Conservation (phyloP, 2,113 vertebrate genomes). For the Callaeas wilsoni region DNA sequence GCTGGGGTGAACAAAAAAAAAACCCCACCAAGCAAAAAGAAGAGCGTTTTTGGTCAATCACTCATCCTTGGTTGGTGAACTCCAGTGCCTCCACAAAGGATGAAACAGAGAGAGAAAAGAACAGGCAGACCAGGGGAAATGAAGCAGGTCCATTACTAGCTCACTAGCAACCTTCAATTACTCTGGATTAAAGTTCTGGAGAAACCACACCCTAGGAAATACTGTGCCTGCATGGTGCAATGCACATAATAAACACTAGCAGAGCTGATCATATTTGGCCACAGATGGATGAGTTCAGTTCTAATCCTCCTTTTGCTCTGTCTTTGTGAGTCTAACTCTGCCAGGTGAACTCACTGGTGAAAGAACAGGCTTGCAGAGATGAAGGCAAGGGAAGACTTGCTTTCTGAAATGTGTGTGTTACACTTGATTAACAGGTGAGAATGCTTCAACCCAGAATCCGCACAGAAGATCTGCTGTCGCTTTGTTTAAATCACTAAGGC, state of each 20-base stretch:
- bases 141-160: neutral
- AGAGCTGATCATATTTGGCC: neutral
- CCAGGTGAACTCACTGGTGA: neutral
- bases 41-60: neutral
- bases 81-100: neutral
- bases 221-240: neutral
- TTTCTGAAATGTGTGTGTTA: neutral
- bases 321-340: neutral
- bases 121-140: accelerated
- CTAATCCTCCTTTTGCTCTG: neutral
- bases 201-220: conserved; percentile 20
- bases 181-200: neutral
- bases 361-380: neutral
- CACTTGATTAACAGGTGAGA: neutral
- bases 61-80: neutral
- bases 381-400: neutral
- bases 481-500: neutral
- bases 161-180: neutral
- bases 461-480: accelerated
- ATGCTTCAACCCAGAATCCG: neutral
- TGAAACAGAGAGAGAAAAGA: neutral
- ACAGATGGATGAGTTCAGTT: neutral
- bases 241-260: neutral
- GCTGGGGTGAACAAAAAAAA: neutral
- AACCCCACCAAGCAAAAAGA: neutral